A percentile compares a stretch with the other conserved stretches of the same genome.
Conservation (phyloP, 2,888 invertebrate species). For the Hofmannophila pseudospretella region DNA sequence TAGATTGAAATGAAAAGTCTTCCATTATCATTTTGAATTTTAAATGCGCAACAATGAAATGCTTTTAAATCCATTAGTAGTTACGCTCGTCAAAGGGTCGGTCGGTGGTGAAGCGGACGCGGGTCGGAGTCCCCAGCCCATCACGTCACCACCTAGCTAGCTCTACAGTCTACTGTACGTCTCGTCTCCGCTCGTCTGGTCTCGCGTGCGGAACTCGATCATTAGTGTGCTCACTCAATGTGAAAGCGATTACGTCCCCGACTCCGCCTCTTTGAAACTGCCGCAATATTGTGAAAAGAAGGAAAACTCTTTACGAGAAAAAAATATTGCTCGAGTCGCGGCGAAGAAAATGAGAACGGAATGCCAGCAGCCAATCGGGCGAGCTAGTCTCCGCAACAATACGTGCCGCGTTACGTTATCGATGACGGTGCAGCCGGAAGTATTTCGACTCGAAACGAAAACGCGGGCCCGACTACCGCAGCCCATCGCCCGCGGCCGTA, state of each 20-base stretch:
- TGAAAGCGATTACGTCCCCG: conserved; percentile 72
- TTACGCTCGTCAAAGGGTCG: conserved; percentile 58
- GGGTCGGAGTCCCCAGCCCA: conserved; percentile 26
- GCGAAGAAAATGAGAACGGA: conserved; percentile 65
- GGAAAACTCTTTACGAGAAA: conserved; percentile 69
- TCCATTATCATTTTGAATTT: conserved; percentile 24
- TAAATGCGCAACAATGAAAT: conserved; percentile 47
- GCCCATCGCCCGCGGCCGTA: conserved; percentile 56
- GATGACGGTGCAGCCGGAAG: conserved; percentile 46
- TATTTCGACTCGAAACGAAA: conserved; percentile 41
- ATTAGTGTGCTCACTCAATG: conserved; percentile 76
- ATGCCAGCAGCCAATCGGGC: conserved; percentile 68
- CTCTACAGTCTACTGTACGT: conserved; percentile 4
- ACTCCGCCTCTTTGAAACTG: conserved; percentile 66
- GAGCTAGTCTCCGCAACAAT: conserved; percentile 56
- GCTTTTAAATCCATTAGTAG: conserved; percentile 63
- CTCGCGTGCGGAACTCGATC: conserved; percentile 69
- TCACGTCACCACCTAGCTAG: conserved; percentile 20
- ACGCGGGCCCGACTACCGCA: conserved; percentile 29
- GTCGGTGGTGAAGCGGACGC: conserved; percentile 17
- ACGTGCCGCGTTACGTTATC: conserved; percentile 60
- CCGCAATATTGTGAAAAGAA: conserved; percentile 74
- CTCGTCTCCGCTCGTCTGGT: conserved; percentile 32
- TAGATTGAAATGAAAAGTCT: background rate
- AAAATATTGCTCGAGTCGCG: conserved; percentile 59